Evolutionary conservation across 2,797 vertebrate genomes (phyloP), one percentile per base, ranked within the genome.

Genomic region (Mallotus villosus): DNA sequence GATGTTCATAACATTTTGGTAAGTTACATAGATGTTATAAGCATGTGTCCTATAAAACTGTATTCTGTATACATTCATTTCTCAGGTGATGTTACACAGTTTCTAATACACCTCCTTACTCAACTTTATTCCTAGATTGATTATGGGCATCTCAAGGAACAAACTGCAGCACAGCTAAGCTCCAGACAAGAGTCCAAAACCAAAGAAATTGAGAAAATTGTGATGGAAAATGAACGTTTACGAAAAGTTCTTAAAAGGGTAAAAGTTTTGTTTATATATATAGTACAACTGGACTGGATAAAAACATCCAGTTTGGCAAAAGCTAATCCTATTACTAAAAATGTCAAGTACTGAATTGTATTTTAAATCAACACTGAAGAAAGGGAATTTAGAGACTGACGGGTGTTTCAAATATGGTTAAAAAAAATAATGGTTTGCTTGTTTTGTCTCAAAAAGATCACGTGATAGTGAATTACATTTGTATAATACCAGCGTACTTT

Each of bases 171-270:
- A 25, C 92, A 96, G 84, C 79, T 96, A 73, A 94, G 76, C 34
- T 74, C 85, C 63, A 94, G 65, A 63, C 91, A 93, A 2, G 96
- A 97, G 71, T 90, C 93, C 5, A 94, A 94, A 89, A 90, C 87
- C 68, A 96, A 92, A 93, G 95, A 94, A 68, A 88, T 95, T 81
- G 95, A 96, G 88, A 97, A 95, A 83, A 90, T 97, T 29, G 85
- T 95, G 71, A 85, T 91, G 86, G 97, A 98, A 89, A 98, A 97
- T 1, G 95, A 98, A 82, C 93, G 94, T 22, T 92, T 98, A 11
- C 94, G 93, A 70, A 95, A 93, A 86, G 94, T 96, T 71, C 91
- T 95, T 74, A 98, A 93, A 89, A 93, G 94, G 93, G 97, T 98
- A 88, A 21, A 17, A 5, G 19, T 53, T 37, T 12, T 16, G 51